Conservation (phyloP, 2,113 vertebrate species). For the Percopsis transmontana region DNA sequence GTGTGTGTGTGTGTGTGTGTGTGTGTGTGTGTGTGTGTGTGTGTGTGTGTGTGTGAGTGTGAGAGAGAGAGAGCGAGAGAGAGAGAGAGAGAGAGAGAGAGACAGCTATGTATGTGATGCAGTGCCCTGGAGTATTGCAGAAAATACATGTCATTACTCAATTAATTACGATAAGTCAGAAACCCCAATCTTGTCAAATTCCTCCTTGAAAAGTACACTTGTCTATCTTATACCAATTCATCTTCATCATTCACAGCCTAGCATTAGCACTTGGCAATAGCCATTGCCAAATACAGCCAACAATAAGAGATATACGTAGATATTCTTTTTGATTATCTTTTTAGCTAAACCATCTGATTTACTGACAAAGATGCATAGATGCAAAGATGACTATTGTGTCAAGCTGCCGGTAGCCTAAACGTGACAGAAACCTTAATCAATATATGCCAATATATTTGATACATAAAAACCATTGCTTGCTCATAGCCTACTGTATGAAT, state of each 20-base stretch:
- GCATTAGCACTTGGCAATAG: constrained; percentile 42
- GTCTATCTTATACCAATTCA: constrained; percentile 22
- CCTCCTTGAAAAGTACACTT: constrained; percentile 32
- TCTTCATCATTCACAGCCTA: constrained; percentile 17
- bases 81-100: background rate
- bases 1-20: too few species aligned
- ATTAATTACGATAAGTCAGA: constrained; percentile 52
- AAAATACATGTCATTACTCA: constrained; percentile 66
- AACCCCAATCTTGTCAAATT: constrained; percentile 38
- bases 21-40: constrained; percentile 11
- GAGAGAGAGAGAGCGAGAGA: constrained; percentile 7
- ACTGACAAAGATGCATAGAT: too few species aligned
- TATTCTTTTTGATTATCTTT: too few species aligned
- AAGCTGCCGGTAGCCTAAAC: too few species aligned
- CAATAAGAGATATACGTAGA: constrained; percentile 18
- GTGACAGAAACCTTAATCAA: too few species aligned
- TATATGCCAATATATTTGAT: too few species aligned
- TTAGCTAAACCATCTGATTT: too few species aligned
- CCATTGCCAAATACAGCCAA: constrained; percentile 38
- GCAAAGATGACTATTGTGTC: too few species aligned
- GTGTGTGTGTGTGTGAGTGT: constrained; percentile 30
- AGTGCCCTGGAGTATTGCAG: constrained; percentile 46
- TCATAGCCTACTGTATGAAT: too few species aligned
- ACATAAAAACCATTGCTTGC: constrained; percentile 23
- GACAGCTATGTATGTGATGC: too few species aligned